These are phyloP conservation scores for Polyommatus iphigenia DNA, from an alignment of 2,888 invertebrate species.

Conservation along the genomic window DNA sequence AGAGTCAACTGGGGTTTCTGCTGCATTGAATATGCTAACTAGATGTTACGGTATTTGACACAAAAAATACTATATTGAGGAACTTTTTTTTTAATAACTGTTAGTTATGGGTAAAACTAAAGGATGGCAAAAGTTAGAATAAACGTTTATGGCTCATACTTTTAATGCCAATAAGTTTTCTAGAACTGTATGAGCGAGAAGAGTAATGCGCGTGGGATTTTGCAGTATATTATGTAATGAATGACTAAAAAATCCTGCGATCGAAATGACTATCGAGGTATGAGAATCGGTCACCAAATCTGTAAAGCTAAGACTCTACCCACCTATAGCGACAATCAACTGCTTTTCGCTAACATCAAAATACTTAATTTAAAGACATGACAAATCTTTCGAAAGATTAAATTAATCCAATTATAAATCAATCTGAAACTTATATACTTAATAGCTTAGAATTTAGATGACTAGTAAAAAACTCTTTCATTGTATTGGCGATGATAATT, in stretches of 20 bases:
- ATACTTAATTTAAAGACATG: neutral
- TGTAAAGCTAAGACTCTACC: too few species aligned
- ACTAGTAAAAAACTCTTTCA: slow-evolving; percentile 43
- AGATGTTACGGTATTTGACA: neutral
- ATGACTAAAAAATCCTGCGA: too few species aligned
- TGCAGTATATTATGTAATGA: too few species aligned
- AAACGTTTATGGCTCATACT: too few species aligned
- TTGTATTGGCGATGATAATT: slow-evolving; percentile 66
- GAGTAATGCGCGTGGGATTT: too few species aligned
- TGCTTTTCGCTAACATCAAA: neutral
- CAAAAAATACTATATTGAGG: neutral
- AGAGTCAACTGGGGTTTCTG: neutral
- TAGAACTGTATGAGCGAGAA: too few species aligned
- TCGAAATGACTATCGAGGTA: too few species aligned
- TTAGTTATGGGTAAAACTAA: neutral
- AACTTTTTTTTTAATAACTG: neutral
- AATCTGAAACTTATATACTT: neutral
- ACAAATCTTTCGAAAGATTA: neutral
- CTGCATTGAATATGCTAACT: neutral
- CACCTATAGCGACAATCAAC: neutral
- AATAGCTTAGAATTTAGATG: slow-evolving; percentile 19
- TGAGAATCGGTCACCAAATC: too few species aligned
- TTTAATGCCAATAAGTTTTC: too few species aligned
- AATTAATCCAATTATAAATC: slow-evolving; percentile 29
- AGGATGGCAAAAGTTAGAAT: too few species aligned